Evolutionary conservation across 2,113 vertebrate genomes (phyloP), one percentile per base, ranked within the genome.

Genomic region (Embiotoca jacksoni): DNA sequence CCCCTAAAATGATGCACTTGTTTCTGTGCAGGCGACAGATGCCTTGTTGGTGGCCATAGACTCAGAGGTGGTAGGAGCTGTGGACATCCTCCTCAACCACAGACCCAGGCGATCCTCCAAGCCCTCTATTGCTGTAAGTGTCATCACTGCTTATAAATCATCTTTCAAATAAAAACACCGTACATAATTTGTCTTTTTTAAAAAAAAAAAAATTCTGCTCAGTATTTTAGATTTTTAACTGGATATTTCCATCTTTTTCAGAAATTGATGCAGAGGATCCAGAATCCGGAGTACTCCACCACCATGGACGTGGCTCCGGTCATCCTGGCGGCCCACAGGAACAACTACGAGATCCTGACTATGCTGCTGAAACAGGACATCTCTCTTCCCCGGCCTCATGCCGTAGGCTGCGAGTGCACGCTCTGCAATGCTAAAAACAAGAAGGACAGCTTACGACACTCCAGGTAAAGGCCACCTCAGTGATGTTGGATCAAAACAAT

Each of bases 281-380:
- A 99, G 92, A 99, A 99, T 89, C 97, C 98, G 0, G 98, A 99
- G 83, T 99, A 99, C 77, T 99, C 98, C 53, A 99, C 98, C 14
- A 99, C 97, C 54, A 99, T 99, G 98, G 98, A 99, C 64, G 97
- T 99, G 72, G 98, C 97, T 35, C 98, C 98, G 11, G 97, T 99
- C 75, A 99, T 99, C 93, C 95, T 99, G 93, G 98, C 98, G 59
- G 98, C 98, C 72, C 98, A 99, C 91, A 96, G 97, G 81, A 99
- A 99, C 92, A 99, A 99, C 92, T 99, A 99, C 66, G 98, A 99
- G 92, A 99, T 99, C 86, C 96, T 99, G 71, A 99, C 98, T 23
- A 99, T 99, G 97, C 93, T 99, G 31, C 92, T 99, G 83, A 99
- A 99, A 79, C 98, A 99, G 89, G 98, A 99, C 80, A 97, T 99